Evolutionary conservation across 2,113 vertebrate genomes (phyloP).

Genomic region (Sturnira hondurensis): DNA sequence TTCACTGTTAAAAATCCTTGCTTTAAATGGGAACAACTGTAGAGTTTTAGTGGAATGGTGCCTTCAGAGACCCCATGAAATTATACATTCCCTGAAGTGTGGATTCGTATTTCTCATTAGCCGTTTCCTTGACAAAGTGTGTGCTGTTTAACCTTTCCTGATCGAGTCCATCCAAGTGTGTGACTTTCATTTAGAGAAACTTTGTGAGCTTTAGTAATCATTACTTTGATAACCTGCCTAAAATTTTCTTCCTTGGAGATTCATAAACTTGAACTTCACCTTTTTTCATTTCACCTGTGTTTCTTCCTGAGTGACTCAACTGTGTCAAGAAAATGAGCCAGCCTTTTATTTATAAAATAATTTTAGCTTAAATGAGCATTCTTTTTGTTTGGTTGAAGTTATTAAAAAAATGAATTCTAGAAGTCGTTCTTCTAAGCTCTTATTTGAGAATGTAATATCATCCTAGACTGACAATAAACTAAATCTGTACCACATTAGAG

Average conservation of each 20-base stretch:
- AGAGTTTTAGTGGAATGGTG: neutral
- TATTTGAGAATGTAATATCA: neutral
- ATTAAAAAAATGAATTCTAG: neutral
- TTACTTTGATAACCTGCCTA: neutral
- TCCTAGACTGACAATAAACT: neutral
- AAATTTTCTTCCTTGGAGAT: neutral
- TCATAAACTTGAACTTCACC: neutral
- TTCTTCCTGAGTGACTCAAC: neutral
- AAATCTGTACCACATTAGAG: neutral
- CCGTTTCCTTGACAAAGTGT: neutral
- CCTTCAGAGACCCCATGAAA: neutral
- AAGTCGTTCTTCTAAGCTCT: neutral
- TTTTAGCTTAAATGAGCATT: neutral
- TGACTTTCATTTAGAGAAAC: neutral
- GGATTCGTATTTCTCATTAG: neutral
- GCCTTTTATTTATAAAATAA: neutral
- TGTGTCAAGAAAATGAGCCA: constrained; percentile 3
- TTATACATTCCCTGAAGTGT: neutral
- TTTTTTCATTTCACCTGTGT: neutral
- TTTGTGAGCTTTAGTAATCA: neutral
- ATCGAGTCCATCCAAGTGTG: neutral
- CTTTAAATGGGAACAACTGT: neutral
- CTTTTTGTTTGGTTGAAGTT: neutral
- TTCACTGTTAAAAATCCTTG: neutral
- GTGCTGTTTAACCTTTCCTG: neutral